Conservation (phyloP, 2,113 vertebrate species). For the Carlito syrichta region DNA sequence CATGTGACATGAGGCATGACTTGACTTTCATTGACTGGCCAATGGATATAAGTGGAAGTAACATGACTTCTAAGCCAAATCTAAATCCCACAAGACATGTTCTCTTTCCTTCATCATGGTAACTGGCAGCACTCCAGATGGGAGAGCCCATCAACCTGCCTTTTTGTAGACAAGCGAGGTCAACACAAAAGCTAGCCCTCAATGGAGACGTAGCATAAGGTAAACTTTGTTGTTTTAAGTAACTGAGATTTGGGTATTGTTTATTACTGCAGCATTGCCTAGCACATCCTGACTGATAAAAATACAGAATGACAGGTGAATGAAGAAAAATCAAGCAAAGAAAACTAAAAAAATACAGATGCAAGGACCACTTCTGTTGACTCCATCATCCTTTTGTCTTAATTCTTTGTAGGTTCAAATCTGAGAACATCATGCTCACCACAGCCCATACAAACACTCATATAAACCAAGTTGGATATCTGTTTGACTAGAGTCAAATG, state of each 20-base stretch:
- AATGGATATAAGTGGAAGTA: not conserved
- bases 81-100: not conserved
- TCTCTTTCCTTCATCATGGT: not conserved
- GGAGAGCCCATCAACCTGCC: not conserved
- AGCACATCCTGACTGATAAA: not conserved
- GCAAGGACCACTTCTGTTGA: not conserved
- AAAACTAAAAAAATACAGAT: not conserved
- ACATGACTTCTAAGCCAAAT: not conserved
- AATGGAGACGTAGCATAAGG: not conserved
- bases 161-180: not conserved
- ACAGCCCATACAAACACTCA: not conserved
- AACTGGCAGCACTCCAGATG: not conserved
- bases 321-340: not conserved
- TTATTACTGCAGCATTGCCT: not conserved
- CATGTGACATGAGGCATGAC: not conserved
- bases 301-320: not conserved
- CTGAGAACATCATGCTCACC: not conserved
- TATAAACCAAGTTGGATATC: not conserved
- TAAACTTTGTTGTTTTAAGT: not conserved
- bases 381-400: not conserved
- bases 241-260: not conserved
- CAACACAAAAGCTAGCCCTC: not conserved
- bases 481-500: constrained; percentile 23
- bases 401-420: not conserved
- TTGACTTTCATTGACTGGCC: not conserved